Percentiles rank a stretch among this genome's conserved stretches.
These are phyloP conservation scores for Anoura caudifer DNA, from an alignment of 2,113 vertebrate genomes.

Conservation along the genomic window DNA sequence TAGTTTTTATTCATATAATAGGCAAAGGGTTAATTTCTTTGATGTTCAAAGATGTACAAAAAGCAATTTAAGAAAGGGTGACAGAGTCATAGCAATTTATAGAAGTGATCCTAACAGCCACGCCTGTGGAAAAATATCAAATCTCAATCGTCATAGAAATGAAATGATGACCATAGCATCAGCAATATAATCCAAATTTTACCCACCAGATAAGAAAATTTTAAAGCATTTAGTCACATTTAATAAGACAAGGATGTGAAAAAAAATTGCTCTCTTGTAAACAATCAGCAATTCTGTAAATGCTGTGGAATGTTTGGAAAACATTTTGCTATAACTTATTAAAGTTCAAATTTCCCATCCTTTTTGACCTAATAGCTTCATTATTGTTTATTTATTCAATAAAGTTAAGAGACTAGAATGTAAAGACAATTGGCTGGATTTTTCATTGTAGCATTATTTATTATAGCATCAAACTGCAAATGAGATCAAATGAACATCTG, in stretches of 20 bases:
- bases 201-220: not conserved
- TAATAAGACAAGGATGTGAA: not conserved
- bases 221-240: not conserved
- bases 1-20: not conserved
- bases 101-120: not conserved
- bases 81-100: not conserved
- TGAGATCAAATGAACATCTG: not conserved
- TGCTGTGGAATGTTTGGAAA: not conserved
- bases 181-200: not conserved
- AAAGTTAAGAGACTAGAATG: not conserved
- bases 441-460: not conserved
- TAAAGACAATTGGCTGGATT: not conserved
- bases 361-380: not conserved
- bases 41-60: not conserved
- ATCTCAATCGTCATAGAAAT: not conserved
- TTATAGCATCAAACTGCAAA: not conserved
- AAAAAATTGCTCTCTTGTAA: not conserved
- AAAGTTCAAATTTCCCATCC: not conserved
- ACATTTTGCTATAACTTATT: not conserved
- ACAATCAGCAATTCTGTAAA: not conserved
- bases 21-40: not conserved
- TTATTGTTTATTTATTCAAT: not conserved
- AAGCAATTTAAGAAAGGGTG: not conserved
- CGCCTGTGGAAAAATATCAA: not conserved
- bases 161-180: not conserved